phyloP scores from a whole-genome alignment of 2,797 vertebrate genomes.

The Paratrypauchen microcephalus region DNA sequence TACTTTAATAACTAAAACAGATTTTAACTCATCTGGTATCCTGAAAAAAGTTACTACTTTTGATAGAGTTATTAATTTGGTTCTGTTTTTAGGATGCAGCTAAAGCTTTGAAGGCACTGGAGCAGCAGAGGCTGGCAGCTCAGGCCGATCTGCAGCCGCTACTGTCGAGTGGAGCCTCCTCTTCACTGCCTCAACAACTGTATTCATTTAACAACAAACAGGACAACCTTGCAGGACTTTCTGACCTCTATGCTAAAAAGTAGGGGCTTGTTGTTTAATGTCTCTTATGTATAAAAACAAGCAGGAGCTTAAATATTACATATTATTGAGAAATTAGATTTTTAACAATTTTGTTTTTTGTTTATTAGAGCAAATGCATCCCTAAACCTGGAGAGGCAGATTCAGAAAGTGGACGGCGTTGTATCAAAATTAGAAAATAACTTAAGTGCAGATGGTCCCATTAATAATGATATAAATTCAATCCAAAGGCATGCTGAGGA shows the following conservation, averaged over 20 bases:
- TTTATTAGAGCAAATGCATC: conserved; percentile 84
- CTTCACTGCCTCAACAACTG: conserved; percentile 83
- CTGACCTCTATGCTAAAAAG: conserved; percentile 87
- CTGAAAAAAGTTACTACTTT: neutral
- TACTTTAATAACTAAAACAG: neutral
- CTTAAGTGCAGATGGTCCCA: conserved; percentile 80
- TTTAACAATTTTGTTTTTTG: conserved; percentile 10
- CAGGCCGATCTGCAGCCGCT: conserved; percentile 82
- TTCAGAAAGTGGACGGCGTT: conserved; percentile 83
- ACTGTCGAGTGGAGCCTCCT: conserved; percentile 74
- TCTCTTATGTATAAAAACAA: neutral
- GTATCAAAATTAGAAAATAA: conserved; percentile 84
- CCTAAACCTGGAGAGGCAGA: conserved; percentile 87
- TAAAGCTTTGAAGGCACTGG: conserved; percentile 77
- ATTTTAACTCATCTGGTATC: too few relatives aligned
- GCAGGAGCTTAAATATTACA: too few relatives aligned
- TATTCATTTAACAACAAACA: conserved; percentile 85
- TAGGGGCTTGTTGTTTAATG: conserved; percentile 59
- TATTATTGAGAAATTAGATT: neutral
- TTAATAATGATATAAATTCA: conserved; percentile 76
- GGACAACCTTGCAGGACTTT: conserved; percentile 76
- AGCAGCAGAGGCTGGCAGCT: conserved; percentile 77
- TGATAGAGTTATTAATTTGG: neutral
- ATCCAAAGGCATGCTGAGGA: conserved; percentile 76
- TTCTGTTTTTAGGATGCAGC: conserved; percentile 46